Evolutionary conservation across 2,888 invertebrate genomes (phyloP), one percentile per base, ranked within the genome.

Genomic region (Acronicta aceris): DNA sequence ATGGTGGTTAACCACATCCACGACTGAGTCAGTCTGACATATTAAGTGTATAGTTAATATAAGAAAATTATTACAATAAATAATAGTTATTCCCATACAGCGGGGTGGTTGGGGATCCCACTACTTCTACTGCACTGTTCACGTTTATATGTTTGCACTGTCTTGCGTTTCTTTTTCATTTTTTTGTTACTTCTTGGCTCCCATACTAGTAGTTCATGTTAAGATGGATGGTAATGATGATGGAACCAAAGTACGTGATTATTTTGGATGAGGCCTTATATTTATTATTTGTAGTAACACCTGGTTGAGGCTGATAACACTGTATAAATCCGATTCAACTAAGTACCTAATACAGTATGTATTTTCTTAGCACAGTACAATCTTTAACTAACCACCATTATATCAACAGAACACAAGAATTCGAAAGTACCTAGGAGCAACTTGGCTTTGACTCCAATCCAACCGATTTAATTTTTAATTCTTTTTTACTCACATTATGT

Each of bases 71-170:
- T 2, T 27, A 36, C 4, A 36, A 30, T 30, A 33, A 33, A 36
- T 36, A 65, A 74, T 78, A 71, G 77, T 79, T 79, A 77, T 77
- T 79, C 73, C 82, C 81, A 77, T 71, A 70, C 76, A 74, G 76
- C 79, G 84, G 73, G 75, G 66, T 74, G 87, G 86, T 84, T 82
- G 84, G 81, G 81, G 47, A 45, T 58, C 49, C 41, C 61, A 57
- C 66, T 71, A 78, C 79, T 60, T 50, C 40, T 63, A 57, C 66
- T 71, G 79, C 80, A 81, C 73, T 82, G 79, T 84, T 81, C 81
- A 81, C 70, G 70, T 87, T 82, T 74, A 58, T 72, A 76, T 85
- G 82, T 89, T 86, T 86, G 89, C 91, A 92, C 90, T 91, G 89
- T 90, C 89, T 90, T 89, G 41, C 67, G 67, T 67, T 46, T 63